Base-by-base conservation (phyloP, 2,113 vertebrate species). In the Apus apus region DNA sequence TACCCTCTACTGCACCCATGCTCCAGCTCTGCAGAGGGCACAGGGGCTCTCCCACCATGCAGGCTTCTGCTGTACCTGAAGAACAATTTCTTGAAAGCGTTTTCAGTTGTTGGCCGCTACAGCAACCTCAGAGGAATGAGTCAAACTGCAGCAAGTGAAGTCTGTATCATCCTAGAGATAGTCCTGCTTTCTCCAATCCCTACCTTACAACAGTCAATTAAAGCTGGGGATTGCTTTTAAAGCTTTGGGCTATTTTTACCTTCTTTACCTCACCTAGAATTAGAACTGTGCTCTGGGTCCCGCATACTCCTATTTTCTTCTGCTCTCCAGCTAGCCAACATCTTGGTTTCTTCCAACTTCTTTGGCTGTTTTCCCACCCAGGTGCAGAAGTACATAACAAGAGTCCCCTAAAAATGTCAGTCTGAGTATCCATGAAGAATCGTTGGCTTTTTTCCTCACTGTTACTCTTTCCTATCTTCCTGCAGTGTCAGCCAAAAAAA, bases 1-100 rank as follows among this genome's bases (percentile, higher is more conserved):
- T 15, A 75, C 27, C 19, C 32, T 56, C 45, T 43, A 23, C 8
- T 68, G 40, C 32, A 67, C 29, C 57, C 29, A 51, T 20, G 16
- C 7, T 74, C 18, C 54, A 70, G 36, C 68, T 91, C 65, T 62
- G 36, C 23, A 34, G 36, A 14, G n/a, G 40, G 13, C 34, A 85
- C 1, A 0, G 38, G 30, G 80, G 9, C 25, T 26, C 53, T 82
- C 40, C n/a, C 1, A 2, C 16, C 57, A 70, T 0, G 3, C 11
- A 76, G 13, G 29, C 9, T 94, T 64, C 80, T 67, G 6, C n/a
- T 79, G 50, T 43, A 75, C 21, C 50, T 68, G 20, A 87, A 32
- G 43, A 50, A 32, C 19, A 62, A 32, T 26, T 78, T 75, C 23
- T 48, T 7, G 0, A 60, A 93, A 68, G 29, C 20, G 48, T 15